Percentiles rank a stretch among this genome's conserved stretches.
These are phyloP conservation scores for Nesogale talazaci DNA, from an alignment of 2,113 vertebrate species.

Conservation along the genomic window DNA sequence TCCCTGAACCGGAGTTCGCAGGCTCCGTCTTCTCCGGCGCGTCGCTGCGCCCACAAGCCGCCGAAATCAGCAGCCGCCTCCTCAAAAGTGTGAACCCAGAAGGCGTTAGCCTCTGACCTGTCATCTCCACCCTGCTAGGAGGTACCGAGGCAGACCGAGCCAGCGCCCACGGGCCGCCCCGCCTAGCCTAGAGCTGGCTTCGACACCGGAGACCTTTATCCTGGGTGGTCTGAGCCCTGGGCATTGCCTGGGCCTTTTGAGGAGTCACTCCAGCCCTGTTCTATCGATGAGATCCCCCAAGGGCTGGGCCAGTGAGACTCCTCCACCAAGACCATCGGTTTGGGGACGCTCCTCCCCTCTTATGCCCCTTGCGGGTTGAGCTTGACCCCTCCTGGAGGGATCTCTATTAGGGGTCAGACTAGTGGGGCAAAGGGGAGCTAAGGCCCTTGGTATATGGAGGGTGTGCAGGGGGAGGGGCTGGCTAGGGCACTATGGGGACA, in stretches of 20 bases:
- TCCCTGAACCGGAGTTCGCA: background rate
- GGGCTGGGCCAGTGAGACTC: background rate
- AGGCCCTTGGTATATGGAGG: background rate
- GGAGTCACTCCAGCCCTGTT: background rate
- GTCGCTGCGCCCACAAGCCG: constrained; percentile 2
- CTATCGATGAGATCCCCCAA: background rate
- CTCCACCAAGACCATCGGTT: background rate
- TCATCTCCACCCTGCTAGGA: background rate
- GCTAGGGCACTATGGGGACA: background rate
- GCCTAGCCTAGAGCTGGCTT: no score
- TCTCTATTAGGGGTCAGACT: background rate
- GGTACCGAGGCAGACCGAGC: background rate
- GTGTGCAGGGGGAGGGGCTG: background rate
- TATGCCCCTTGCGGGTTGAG: background rate
- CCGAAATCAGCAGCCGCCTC: constrained; percentile 68
- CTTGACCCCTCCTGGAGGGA: background rate
- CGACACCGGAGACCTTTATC: background rate
- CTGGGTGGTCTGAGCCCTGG: background rate
- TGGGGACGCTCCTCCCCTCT: background rate
- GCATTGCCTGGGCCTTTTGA: background rate
- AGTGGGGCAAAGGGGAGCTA: no score
- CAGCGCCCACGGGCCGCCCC: background rate
- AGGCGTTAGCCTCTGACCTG: constrained; percentile 43
- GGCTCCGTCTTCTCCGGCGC: background rate
- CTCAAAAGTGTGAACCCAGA: constrained; percentile 55